Percentiles rank a stretch among this genome's conserved stretches.
Evolutionary conservation across 2,113 vertebrate genomes (phyloP).

Genomic region (Rhipidura dahli): DNA sequence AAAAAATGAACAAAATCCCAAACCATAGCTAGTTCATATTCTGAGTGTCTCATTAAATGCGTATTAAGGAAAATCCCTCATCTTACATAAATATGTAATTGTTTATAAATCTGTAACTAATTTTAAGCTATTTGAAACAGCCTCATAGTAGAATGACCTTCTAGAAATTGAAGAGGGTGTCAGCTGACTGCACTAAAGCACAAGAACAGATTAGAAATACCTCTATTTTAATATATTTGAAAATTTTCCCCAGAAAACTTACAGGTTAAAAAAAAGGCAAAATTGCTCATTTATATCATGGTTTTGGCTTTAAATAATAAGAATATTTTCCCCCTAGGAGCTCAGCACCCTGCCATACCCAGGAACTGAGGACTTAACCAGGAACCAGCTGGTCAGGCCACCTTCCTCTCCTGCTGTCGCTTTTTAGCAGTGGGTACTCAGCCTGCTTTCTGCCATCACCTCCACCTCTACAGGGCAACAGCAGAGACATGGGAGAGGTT

Average conservation of each 20-base stretch:
- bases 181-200: neutral
- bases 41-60: neutral
- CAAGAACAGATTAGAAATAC: neutral
- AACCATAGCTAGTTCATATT: neutral
- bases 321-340: neutral
- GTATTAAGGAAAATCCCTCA: neutral
- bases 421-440: neutral
- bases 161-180: neutral
- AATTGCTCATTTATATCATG: neutral
- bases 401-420: neutral
- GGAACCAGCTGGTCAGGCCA: neutral
- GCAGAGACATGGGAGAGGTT: neutral
- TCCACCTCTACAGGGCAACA: neutral
- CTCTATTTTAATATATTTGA: neutral
- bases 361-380: neutral
- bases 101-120: neutral
- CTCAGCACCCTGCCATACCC: neutral
- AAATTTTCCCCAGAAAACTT: neutral
- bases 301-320: neutral
- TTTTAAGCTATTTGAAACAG: constrained; percentile 1
- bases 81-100: neutral
- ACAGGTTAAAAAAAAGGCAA: neutral
- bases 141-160: neutral
- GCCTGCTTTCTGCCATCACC: neutral
- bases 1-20: constrained; percentile 3